Evolutionary conservation across 1,140 invertebrate genomes (phyloP).

Genomic region (Melipona quadrifasciata): DNA sequence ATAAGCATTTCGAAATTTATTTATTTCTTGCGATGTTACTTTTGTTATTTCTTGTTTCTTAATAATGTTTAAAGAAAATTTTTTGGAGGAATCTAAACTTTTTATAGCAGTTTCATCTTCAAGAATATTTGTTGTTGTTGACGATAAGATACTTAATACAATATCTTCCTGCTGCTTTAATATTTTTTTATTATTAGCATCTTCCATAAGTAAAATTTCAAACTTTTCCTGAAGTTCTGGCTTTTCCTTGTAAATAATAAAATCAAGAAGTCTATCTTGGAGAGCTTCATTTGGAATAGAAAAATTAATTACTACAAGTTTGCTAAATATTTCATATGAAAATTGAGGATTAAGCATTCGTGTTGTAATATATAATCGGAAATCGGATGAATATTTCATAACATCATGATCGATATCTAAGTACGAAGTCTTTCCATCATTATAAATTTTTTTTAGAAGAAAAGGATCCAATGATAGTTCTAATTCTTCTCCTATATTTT

Average conservation of each 20-base stretch:
- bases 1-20: slow-evolving; percentile 84
- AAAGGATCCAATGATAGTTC: slow-evolving; percentile 84
- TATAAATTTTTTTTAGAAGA: slow-evolving; percentile 84
- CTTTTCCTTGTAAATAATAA: slow-evolving; percentile 85
- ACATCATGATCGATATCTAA: slow-evolving; percentile 84
- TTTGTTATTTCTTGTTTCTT: slow-evolving; percentile 83
- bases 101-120: slow-evolving; percentile 89
- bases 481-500: slow-evolving; percentile 84
- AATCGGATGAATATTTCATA: slow-evolving; percentile 78
- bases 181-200: slow-evolving; percentile 84
- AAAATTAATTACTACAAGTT: slow-evolving; percentile 87
- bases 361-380: slow-evolving; percentile 75
- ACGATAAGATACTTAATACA: slow-evolving; percentile 86
- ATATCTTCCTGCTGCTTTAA: slow-evolving; percentile 88
- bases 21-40: slow-evolving; percentile 79
- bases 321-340: slow-evolving; percentile 84
- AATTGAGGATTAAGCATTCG: slow-evolving; percentile 82
- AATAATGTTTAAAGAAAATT: slow-evolving; percentile 83
- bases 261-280: slow-evolving; percentile 86
- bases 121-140: slow-evolving; percentile 86
- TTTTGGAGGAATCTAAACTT: slow-evolving; percentile 86
- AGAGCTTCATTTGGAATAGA: slow-evolving; percentile 86
- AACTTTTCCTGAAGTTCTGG: slow-evolving; percentile 87
- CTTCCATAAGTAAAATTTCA: slow-evolving; percentile 84
- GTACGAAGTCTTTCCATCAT: slow-evolving; percentile 82